Evolutionary conservation across 2,888 invertebrate species (phyloP), one percentile per base, ranked within the genome.

Genomic region (Chaetogeoica ovagalla): DNA sequence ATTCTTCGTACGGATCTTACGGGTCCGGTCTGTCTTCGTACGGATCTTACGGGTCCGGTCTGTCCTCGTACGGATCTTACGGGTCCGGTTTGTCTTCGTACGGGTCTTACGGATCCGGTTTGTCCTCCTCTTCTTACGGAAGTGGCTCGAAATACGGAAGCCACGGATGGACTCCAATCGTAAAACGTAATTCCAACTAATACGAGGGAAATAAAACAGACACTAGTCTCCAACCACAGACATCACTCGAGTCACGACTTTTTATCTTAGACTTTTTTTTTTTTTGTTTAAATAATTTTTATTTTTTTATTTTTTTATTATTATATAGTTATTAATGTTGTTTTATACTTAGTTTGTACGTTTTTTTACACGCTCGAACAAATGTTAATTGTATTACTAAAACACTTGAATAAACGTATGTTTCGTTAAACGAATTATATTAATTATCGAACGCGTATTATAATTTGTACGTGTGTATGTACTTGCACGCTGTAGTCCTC

Each of bases 181-280:
- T n/a, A 11, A 79, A 79, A 55, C 77, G 69, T 19, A 77, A 21
- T 21, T n/a, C 77, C 21, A 77, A 70, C 6, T 71, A 79, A 70
- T 70, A 37, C 15, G 52, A 0, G 30, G 30, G 1, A 30, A 30
- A 1, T 2, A 9, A 43, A 23, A 37, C 2, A 37, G 39, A 19
- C 19, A 19, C 39, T 19, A 13, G 48, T 48, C 17, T 60, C 2
- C 57, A 30, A 30, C 30, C 30, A 4, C 4, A 9, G 43, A 59
- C 60, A 52, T 60, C 21, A 48, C 59, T 76, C 59, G 59, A 76
- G 59, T 68, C 68, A 68, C 30, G 13, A n/a, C 19, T 30, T 37
- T 69, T 69, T 52, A 69, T 48, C 19, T 59, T 73, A 19, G 52
- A 63, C 48, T 60, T 17, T 39, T 69, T 68, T 62, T n/a, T 65